Evolutionary conservation across 2,888 invertebrate genomes (phyloP), one percentile per base, ranked within the genome.

Genomic region (Hirtodrosophila histrioides): DNA sequence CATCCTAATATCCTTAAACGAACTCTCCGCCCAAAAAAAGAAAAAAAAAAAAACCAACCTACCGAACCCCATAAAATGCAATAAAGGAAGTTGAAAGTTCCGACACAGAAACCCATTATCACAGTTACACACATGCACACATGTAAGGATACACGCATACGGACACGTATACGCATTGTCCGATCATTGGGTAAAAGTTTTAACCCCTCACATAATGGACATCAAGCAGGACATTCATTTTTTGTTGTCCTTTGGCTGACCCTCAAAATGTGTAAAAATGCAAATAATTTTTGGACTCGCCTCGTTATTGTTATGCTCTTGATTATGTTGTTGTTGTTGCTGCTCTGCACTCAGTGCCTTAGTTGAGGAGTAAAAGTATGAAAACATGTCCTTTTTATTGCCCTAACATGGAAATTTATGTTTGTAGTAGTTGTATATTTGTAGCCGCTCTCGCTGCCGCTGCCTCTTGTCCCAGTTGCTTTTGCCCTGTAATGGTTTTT

Each of bases 31-130:
- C 55, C 49, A 65, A 69, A 60, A 65, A 54, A 51, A 5, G 27
- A 45, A 40, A 55, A 62, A 53, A 46, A 45, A 48, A 45, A 33
- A 45, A 31, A 27, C 12, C 23, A 33, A 46, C 56, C 62, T 54
- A 74, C 50, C 12, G 70, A 76, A 65, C 61, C 82, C 82, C 88
- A 88, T 88, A 88, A 85, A 85, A 87, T 85, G 83, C 89, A 88
- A 85, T 85, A 87, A 85, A 85, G 86, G 77, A 88, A 85, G 88
- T 84, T 86, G 84, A 78, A 87, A 88, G 88, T 88, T 81, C 84
- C 82, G 86, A 87, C 88, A 85, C 82, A 88, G 88, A 88, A 85
- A 87, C 86, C 85, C 88, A 85, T 85, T 85, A 85, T 85, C 86
- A 88, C 85, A 85, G 85, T 87, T 75, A 69, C 74, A 62, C 68